Conservation (phyloP, 2,888 invertebrate species). For the Aleiodes alternator region DNA sequence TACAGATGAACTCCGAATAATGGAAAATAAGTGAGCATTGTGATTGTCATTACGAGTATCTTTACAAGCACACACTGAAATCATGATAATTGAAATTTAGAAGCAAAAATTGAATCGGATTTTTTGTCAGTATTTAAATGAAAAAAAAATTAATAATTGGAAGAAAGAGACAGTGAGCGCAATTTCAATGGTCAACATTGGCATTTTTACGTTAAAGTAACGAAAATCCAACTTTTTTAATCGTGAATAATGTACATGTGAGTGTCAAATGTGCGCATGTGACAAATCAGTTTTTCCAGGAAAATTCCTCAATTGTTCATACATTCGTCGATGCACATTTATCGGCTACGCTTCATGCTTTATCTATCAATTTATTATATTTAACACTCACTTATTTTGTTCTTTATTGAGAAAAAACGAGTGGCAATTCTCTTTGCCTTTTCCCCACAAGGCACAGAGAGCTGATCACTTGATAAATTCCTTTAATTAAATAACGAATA, state of each 20-base stretch:
- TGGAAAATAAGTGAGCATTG: neutral
- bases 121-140: neutral
- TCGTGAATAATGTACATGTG: conserved; percentile 16
- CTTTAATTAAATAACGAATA: neutral
- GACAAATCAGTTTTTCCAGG: conserved; percentile 2
- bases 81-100: neutral
- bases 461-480: no score
- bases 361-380: conserved; percentile 4
- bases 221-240: no score
- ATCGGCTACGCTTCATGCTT: conserved; percentile 32
- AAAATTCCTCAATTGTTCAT: neutral
- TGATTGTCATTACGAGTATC: neutral
- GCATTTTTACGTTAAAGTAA: no score
- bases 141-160: no score
- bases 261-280: conserved; percentile 31
- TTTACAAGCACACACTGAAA: neutral
- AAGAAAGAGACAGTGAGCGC: no score
- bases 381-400: neutral
- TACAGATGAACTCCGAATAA: neutral
- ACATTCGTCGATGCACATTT: conserved; percentile 32
- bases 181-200: no score
- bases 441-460: neutral
- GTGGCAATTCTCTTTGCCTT: conserved; percentile 5
- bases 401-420: neutral
- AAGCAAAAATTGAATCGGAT: neutral